A percentile compares a stretch with the other conserved stretches of the same genome.
phyloP scores from a whole-genome alignment of 1,140 invertebrate genomes.

The Aphelinus atriplicis region DNA sequence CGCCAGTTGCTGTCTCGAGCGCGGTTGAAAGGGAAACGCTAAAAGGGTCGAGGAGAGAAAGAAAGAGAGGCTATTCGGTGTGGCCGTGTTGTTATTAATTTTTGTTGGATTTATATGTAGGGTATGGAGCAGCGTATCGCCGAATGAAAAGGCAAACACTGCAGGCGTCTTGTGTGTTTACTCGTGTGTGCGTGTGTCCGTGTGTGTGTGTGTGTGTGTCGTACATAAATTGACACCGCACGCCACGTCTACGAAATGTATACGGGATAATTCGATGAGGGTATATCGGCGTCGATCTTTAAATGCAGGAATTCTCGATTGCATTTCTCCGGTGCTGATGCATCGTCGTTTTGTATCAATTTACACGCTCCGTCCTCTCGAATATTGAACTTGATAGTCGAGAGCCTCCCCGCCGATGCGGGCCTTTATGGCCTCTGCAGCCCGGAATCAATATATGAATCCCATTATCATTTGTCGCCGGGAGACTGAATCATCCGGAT shows the following conservation, averaged over 20 bases:
- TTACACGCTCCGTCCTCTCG: background rate
- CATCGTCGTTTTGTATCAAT: background rate
- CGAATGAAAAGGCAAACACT: conserved; percentile 14
- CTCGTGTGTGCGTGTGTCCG: too few relatives aligned
- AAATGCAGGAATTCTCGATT: conserved; percentile 17
- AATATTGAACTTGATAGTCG: background rate
- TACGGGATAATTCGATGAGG: conserved; percentile 31
- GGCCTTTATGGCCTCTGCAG: background rate
- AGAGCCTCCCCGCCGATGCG: background rate
- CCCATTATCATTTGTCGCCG: too few relatives aligned
- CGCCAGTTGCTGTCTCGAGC: background rate
- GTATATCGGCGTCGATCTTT: conserved; percentile 10
- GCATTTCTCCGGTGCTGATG: conserved; percentile 4
- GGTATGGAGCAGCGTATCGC: background rate
- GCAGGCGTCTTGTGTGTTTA: background rate
- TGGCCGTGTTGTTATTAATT: conserved; percentile 31
- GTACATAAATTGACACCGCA: conserved; percentile 26
- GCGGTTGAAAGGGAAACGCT: conserved; percentile 27
- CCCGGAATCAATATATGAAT: too few relatives aligned
- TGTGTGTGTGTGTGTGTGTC: background rate
- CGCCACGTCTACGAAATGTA: background rate
- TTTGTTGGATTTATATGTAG: conserved; percentile 26
- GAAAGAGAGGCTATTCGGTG: too few relatives aligned
- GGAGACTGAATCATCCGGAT: too few relatives aligned
- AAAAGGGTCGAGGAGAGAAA: conserved; percentile 16